These are phyloP conservation scores for Agrochola lota DNA, from an alignment of 2,888 invertebrate species.

Conservation along the genomic window DNA sequence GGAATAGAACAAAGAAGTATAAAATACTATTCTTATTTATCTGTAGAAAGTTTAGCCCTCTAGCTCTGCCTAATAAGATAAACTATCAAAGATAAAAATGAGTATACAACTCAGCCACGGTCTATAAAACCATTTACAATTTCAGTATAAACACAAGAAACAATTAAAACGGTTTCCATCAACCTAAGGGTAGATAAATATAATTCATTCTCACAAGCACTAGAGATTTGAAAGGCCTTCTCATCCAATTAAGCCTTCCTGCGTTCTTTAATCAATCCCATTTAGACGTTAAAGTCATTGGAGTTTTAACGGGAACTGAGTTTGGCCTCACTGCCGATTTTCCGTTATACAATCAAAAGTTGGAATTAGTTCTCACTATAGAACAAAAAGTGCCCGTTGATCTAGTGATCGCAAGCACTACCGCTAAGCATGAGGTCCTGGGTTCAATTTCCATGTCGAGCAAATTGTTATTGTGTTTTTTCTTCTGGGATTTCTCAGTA, in stretches of 20 bases:
- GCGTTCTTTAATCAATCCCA: conserved; percentile 69
- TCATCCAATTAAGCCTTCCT: conserved; percentile 70
- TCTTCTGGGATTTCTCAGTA: no score
- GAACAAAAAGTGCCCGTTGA: conserved; percentile 53
- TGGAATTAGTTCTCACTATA: conserved; percentile 52
- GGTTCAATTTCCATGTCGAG: no score
- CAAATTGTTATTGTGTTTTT: no score
- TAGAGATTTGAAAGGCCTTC: conserved; percentile 61
- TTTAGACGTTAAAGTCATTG: conserved; percentile 66
- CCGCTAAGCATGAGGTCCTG: no score
- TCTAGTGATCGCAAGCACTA: no score
- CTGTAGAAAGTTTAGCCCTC: no score
- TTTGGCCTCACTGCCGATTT: conserved; percentile 53
- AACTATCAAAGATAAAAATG: conserved; percentile 18
- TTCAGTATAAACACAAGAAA: conserved; percentile 14
- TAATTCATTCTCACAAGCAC: conserved; percentile 58
- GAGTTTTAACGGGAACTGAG: conserved; percentile 67
- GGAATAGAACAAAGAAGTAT: neutral
- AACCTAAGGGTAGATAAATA: conserved; percentile 52
- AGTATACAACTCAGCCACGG: neutral
- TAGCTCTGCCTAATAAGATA: conserved; percentile 2
- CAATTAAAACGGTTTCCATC: conserved; percentile 41
- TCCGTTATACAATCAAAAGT: conserved; percentile 61
- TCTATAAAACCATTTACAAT: conserved; percentile 24
- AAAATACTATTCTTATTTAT: neutral